phyloP scores from a whole-genome alignment of 2,113 vertebrate species.

The Thunnus thynnus region DNA sequence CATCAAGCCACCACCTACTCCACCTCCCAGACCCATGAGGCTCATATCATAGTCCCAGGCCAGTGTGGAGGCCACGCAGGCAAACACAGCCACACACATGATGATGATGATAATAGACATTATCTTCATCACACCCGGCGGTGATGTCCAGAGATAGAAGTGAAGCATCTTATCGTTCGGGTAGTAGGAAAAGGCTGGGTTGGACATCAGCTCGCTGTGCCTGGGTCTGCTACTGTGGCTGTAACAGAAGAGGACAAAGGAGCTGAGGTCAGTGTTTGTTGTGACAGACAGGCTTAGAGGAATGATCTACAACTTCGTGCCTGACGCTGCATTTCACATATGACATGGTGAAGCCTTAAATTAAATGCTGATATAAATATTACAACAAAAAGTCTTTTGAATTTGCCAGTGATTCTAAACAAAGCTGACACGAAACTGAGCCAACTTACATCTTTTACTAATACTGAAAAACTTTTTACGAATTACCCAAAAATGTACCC shows the following conservation, averaged over 20 bases:
- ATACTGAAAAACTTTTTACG: neutral
- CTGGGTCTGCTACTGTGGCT: constrained; percentile 86
- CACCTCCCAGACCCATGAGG: constrained; percentile 80
- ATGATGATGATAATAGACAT: constrained; percentile 89
- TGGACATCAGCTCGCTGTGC: constrained; percentile 82
- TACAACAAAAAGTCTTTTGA: neutral
- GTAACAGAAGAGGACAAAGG: constrained; percentile 56
- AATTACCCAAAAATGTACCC: no score
- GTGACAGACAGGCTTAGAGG: neutral
- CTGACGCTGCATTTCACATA: neutral
- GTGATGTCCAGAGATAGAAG: constrained; percentile 91
- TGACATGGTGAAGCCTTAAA: neutral
- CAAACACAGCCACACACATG: constrained; percentile 91
- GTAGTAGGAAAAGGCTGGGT: constrained; percentile 87
- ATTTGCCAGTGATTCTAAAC: no score
- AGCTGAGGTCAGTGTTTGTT: neutral
- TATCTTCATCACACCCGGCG: constrained; percentile 94
- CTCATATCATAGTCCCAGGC: constrained; percentile 89
- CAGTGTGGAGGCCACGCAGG: constrained; percentile 92
- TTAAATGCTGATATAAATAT: neutral
- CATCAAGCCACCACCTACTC: constrained; percentile 67
- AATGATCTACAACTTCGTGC: neutral
- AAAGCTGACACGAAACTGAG: no score
- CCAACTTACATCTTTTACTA: neutral
- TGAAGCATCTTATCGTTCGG: constrained; percentile 87